These are phyloP conservation scores for Leptinotarsa texana DNA, from an alignment of 1,140 invertebrate genomes.

Conservation along the genomic window DNA sequence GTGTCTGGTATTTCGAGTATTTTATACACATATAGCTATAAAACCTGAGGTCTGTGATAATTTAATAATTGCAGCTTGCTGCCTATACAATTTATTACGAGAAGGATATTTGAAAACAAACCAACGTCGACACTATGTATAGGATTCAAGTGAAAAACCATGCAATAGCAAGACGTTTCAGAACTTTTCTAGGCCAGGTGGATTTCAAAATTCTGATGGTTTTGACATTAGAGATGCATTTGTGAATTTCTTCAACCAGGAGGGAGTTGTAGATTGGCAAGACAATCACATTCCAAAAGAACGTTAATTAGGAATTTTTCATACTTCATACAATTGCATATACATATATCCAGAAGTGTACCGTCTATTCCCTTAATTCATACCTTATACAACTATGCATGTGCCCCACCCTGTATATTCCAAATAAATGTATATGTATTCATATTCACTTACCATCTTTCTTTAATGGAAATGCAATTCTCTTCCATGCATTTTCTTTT, in stretches of 20 bases:
- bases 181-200: slow-evolving; percentile 27
- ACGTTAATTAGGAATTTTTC: not conserved
- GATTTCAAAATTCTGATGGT: slow-evolving; percentile 14
- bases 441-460: too few relatives aligned
- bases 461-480: too few relatives aligned
- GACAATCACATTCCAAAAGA: too few relatives aligned
- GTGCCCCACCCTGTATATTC: too few relatives aligned
- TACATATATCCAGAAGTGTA: too few relatives aligned
- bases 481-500: too few relatives aligned
- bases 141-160: slow-evolving; percentile 19
- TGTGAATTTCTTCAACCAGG: too few relatives aligned
- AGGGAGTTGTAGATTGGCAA: too few relatives aligned
- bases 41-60: slow-evolving; percentile 46
- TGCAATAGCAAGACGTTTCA: slow-evolving; percentile 10
- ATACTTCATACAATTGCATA: not conserved
- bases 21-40: slow-evolving; percentile 48
- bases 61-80: slow-evolving; percentile 45
- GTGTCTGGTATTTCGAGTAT: slow-evolving; percentile 48
- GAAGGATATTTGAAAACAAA: slow-evolving; percentile 30
- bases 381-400: too few relatives aligned
- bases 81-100: slow-evolving; percentile 42
- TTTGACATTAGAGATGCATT: too few relatives aligned
- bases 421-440: too few relatives aligned
- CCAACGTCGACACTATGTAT: slow-evolving; percentile 5
- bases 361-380: too few relatives aligned